Percentiles rank a stretch among this genome's conserved stretches.
Evolutionary conservation across 2,113 vertebrate species (phyloP).

Genomic region (Nothoprocta perdicaria): DNA sequence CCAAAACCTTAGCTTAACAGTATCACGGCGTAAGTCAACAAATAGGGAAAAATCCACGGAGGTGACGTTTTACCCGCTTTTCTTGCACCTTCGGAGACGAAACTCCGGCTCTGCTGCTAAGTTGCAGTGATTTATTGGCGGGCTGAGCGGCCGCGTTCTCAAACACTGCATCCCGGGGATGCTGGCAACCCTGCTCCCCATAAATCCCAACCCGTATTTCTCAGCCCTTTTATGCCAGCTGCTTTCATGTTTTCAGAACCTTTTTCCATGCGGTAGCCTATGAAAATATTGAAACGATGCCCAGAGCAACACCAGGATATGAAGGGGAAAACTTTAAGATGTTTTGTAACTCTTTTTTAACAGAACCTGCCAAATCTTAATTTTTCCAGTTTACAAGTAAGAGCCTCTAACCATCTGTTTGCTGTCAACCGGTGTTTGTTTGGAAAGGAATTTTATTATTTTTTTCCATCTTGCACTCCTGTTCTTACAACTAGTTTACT

Average conservation of each 20-base stretch:
- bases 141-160: conserved; percentile 54
- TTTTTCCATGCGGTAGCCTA: conserved; percentile 78
- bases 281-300: conserved; percentile 79
- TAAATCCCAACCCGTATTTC: conserved; percentile 69
- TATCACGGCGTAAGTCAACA: background rate
- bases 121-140: conserved; percentile 44
- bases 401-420: conserved; percentile 81
- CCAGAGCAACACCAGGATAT: conserved; percentile 76
- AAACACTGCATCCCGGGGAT: conserved; percentile 36
- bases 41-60: background rate
- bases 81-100: conserved; percentile 55
- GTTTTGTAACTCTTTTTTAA: conserved; percentile 74
- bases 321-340: conserved; percentile 76
- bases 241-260: conserved; percentile 71
- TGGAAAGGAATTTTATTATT: conserved; percentile 75
- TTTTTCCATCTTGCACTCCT: conserved; percentile 76
- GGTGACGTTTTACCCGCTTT: background rate
- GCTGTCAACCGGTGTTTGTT: conserved; percentile 80
- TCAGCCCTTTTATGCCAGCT: conserved; percentile 69
- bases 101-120: background rate
- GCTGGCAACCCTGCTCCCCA: conserved; percentile 54
- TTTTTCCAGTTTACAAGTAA: conserved; percentile 80
- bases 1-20: conserved; percentile 3
- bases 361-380: conserved; percentile 78
- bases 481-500: conserved; percentile 75